Evolutionary conservation across 2,113 vertebrate species (phyloP).

Genomic region (Symphodus melops): DNA sequence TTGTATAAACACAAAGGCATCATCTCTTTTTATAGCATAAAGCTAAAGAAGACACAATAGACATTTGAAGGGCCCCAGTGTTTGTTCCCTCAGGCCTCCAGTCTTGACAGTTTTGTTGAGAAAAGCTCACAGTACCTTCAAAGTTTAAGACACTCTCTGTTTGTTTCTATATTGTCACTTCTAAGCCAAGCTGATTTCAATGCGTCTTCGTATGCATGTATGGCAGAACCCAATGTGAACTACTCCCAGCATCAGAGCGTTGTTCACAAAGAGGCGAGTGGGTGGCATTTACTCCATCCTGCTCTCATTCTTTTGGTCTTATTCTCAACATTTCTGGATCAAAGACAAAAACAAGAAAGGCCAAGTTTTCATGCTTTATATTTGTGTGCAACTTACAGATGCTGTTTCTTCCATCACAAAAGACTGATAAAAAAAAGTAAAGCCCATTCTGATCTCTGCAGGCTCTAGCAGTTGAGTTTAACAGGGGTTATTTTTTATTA

Average conservation of each 20-base stretch:
- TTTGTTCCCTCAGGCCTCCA: conserved; percentile 42
- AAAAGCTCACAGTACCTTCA: conserved; percentile 49
- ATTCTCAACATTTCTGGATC: conserved; percentile 75
- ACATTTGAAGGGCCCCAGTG: conserved; percentile 41
- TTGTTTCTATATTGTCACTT: conserved; percentile 67
- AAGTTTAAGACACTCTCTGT: conserved; percentile 33
- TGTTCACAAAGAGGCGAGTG: conserved; percentile 70
- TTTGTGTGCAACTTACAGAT: conserved; percentile 76
- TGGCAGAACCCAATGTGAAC: conserved; percentile 64
- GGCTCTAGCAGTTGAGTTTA: conserved; percentile 57
- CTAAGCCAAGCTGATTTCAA: conserved; percentile 58
- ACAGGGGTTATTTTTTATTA: conserved; percentile 52
- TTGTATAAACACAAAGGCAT: conserved; percentile 61
- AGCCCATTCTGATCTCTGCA: conserved; percentile 58
- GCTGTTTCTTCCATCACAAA: conserved; percentile 74
- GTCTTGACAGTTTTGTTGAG: conserved; percentile 52
- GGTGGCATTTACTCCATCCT: conserved; percentile 67
- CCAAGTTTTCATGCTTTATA: conserved; percentile 69
- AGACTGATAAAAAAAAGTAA: conserved; percentile 52
- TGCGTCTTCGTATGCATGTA: conserved; percentile 51
- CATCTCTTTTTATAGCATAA: conserved; percentile 41
- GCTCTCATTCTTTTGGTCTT: conserved; percentile 68
- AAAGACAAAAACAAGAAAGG: conserved; percentile 75
- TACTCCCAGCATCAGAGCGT: conserved; percentile 52
- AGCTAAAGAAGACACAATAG: conserved; percentile 20